Percentiles rank a stretch among this genome's conserved stretches.
Conservation (phyloP, 2,888 invertebrate species). For the Hypena proboscidalis region DNA sequence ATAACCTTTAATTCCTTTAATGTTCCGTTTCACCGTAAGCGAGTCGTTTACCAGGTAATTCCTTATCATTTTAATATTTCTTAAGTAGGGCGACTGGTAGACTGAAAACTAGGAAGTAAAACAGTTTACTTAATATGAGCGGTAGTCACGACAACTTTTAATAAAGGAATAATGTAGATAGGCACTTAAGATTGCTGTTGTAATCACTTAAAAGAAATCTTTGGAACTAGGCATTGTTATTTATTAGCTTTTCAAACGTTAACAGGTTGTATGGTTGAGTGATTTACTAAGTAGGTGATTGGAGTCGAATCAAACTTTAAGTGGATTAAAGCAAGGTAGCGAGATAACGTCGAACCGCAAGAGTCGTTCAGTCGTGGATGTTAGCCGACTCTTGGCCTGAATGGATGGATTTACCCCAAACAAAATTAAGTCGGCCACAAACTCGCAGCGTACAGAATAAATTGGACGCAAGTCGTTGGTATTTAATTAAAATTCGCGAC, state of each 20-base stretch:
- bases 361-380: constrained; percentile 30
- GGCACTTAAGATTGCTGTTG: constrained; percentile 27
- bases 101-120: constrained; percentile 44
- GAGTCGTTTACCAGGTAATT: constrained; percentile 27
- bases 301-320: constrained; percentile 15
- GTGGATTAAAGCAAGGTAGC: constrained; percentile 29
- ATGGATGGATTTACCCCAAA: constrained; percentile 32
- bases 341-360: constrained; percentile 32
- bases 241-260: constrained; percentile 10
- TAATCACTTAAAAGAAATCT: constrained; percentile 33
- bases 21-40: constrained; percentile 17
- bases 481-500: constrained; percentile 27
- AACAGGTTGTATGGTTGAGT: constrained; percentile 6
- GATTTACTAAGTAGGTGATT: constrained; percentile 8
- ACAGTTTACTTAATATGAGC: constrained; percentile 45
- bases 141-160: constrained; percentile 51
- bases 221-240: constrained; percentile 12
- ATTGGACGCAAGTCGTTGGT: constrained; percentile 25
- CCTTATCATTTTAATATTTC: constrained; percentile 41
- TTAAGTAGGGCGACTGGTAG: constrained; percentile 38
- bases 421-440: constrained; percentile 35
- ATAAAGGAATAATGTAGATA: constrained; percentile 37
- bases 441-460: constrained; percentile 16
- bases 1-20: constrained; percentile 18
- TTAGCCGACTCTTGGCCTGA: constrained; percentile 28